Evolutionary conservation across 2,113 vertebrate genomes (phyloP), one percentile per base, ranked within the genome.

Genomic region (Helogale parvula): DNA sequence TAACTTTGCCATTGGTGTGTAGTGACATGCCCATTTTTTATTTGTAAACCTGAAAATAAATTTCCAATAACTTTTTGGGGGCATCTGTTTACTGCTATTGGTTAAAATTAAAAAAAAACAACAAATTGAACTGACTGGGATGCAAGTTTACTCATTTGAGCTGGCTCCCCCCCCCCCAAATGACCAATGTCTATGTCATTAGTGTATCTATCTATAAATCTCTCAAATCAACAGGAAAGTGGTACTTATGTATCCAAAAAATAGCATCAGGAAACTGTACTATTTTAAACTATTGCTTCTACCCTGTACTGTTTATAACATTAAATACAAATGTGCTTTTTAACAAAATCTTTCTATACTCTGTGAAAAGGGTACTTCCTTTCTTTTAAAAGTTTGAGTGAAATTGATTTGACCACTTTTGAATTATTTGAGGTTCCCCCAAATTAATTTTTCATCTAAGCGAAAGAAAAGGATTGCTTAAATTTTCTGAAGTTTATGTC

Each of bases 371-470:
- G 23, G 7, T 2, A 50, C 83, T 69, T 88, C 94, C 50, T 50
- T 50, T 50, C 41, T 41, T 41, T 41, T 41, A 54, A 79, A 96
- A 74, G 35, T 94, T 54, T 84, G 47, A 88, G 16, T 85, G 7
- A 65, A 94, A 81, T 31, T 87, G 14, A 93, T 90, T 94, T 94
- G 29, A 91, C 5, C 5, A 68, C 25, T 90, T 93, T 94, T 80
- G 47, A 92, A 12, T 92, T 95, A 69, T 86, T 27, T 90, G 29
- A 90, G 15, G 1, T 3, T 90, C 10, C 17, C 0, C 6, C 31
- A 92, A 81, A 47, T 86, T 54, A 80, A 7, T 54, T 72, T 60
- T 94, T 83, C 21, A 45, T 60, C 10, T 52, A 52, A 54, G 2
- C 15, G n/a, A 15, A 5, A 23, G 45, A 92, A 50, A 52, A 86